Evolutionary conservation across 2,888 invertebrate genomes (phyloP).

Genomic region (Lampropteryx suffumata): DNA sequence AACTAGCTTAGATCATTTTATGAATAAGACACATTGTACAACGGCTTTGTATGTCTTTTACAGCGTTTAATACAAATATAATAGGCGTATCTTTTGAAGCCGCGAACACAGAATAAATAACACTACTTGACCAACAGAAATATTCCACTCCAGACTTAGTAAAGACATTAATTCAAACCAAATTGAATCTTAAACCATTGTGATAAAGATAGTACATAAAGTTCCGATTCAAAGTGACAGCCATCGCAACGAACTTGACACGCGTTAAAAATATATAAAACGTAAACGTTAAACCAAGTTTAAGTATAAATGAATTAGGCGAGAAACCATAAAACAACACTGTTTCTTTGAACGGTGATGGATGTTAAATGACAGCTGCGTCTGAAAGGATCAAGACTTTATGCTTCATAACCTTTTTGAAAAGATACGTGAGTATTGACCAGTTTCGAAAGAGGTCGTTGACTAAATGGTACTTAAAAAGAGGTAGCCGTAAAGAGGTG

Average conservation of each 20-base stretch:
- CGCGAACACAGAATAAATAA: neutral
- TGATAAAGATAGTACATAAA: neutral
- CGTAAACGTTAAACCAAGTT: constrained; percentile 26
- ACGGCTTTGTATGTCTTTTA: no score
- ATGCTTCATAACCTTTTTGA: constrained; percentile 1
- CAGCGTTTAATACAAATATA: no score
- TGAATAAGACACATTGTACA: constrained; percentile 10
- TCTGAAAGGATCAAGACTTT: constrained; percentile 8
- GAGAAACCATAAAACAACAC: constrained; percentile 24
- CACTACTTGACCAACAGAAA: no score
- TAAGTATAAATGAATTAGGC: constrained; percentile 38
- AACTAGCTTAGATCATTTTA: constrained; percentile 5
- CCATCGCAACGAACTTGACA: constrained; percentile 22
- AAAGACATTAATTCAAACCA: no score
- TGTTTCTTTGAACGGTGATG: constrained; percentile 15
- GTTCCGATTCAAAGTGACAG: neutral
- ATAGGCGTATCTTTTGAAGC: constrained; percentile 14
- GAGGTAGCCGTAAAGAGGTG: no score
- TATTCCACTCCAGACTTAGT: no score
- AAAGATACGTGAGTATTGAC: constrained; percentile 1
- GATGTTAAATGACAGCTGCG: constrained; percentile 19
- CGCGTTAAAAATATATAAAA: constrained; percentile 38
- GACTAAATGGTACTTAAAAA: no score
- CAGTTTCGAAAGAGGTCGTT: no score
- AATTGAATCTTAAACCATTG: neutral